Evolutionary conservation across 2,113 vertebrate genomes (phyloP).

Genomic region (Isurus oxyrinchus): DNA sequence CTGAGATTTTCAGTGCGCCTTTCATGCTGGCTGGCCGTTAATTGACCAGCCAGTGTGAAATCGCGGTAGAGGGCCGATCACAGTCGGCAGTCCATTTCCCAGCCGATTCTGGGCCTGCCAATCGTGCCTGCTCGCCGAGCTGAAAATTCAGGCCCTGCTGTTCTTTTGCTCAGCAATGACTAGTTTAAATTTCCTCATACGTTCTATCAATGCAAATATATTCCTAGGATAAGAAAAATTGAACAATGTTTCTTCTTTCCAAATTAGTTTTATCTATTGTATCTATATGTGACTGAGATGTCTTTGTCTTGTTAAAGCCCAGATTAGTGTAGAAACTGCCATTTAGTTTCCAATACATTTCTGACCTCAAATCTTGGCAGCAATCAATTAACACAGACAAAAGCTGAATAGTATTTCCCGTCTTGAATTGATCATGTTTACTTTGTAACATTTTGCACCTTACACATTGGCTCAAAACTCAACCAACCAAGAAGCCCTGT

Average conservation of each 20-base stretch:
- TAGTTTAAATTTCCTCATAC: not conserved
- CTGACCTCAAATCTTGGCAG: not conserved
- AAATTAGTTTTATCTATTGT: not conserved
- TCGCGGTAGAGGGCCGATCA: no score
- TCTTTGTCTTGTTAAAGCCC: not conserved
- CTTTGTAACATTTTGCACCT: no score
- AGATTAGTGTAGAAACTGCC: not conserved
- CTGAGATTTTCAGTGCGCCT: no score
- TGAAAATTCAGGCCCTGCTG: no score
- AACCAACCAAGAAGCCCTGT: no score
- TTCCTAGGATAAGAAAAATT: not conserved
- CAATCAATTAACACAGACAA: not conserved
- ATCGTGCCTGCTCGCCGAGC: no score
- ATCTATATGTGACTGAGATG: not conserved
- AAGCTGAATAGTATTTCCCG: not conserved
- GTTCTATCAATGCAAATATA: not conserved
- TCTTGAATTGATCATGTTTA: not conserved
- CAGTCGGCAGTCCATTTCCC: no score
- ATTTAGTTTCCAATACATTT: not conserved
- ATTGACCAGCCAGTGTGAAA: no score
- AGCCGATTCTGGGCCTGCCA: no score
- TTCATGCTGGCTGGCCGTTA: no score
- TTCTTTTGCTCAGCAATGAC: no score
- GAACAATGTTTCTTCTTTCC: not conserved
- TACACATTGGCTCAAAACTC: no score